A percentile compares a stretch with the other conserved stretches of the same genome.
phyloP scores from a whole-genome alignment of 1,140 invertebrate species.

The Pachypeltis micranthus region DNA sequence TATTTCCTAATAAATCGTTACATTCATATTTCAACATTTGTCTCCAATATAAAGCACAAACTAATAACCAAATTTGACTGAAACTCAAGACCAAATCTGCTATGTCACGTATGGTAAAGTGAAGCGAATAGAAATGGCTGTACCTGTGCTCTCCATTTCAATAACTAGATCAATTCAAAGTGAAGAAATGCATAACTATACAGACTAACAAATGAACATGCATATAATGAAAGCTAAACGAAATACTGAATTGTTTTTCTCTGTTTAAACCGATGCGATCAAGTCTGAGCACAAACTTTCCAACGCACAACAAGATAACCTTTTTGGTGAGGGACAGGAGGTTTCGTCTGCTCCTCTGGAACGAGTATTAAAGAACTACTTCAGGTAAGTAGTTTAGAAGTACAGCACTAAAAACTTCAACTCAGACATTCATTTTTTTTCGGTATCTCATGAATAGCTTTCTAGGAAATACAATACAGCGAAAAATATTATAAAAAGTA shows the following conservation, averaged over 20 bases:
- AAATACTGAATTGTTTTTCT: not conserved
- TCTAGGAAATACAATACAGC: too few relatives aligned
- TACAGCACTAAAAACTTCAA: too few relatives aligned
- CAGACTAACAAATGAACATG: not conserved
- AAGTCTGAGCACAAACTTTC: not conserved
- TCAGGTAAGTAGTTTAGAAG: too few relatives aligned
- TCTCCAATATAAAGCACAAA: not conserved
- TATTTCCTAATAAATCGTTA: not conserved
- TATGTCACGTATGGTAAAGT: not conserved
- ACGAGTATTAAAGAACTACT: too few relatives aligned
- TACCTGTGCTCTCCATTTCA: conserved; percentile 4
- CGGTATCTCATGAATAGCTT: too few relatives aligned
- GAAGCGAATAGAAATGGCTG: not conserved
- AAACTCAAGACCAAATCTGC: not conserved
- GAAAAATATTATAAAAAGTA: too few relatives aligned
- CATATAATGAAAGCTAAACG: not conserved
- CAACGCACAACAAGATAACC: not conserved
- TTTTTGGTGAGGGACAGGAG: not conserved
- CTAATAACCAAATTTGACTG: not conserved
- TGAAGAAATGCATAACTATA: not conserved
- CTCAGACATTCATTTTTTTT: too few relatives aligned
- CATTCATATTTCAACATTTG: not conserved
- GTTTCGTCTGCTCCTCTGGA: too few relatives aligned
- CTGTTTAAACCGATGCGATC: not conserved
- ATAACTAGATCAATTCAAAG: not conserved